Conservation (phyloP, 2,113 vertebrate genomes). For the Lophura nycthemera region DNA sequence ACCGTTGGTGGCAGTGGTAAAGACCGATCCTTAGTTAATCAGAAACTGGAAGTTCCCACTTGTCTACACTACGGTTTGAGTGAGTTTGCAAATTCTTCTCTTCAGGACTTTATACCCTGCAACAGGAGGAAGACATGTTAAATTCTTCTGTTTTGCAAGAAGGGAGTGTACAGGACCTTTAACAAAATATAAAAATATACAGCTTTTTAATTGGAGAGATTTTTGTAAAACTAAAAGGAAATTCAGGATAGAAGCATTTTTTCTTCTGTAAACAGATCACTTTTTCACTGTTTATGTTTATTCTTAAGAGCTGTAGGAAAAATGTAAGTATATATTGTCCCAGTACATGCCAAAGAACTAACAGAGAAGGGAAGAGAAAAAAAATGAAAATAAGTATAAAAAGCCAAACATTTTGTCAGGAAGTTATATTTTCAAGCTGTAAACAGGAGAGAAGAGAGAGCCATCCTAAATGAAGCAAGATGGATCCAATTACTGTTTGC, state of each 20-base stretch:
- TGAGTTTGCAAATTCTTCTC: neutral
- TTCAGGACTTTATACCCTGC: neutral
- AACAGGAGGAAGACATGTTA: neutral
- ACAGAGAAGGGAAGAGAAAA: conserved; percentile 32
- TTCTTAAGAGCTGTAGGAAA: conserved; percentile 12
- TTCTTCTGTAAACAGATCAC: neutral
- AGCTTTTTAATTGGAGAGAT: neutral
- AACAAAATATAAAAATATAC: neutral
- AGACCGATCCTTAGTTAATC: conserved; percentile 17
- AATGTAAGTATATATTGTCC: neutral
- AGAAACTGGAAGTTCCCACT: neutral
- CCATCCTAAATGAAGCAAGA: neutral
- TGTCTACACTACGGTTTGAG: neutral
- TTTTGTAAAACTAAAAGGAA: conserved; percentile 27
- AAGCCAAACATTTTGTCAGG: neutral
- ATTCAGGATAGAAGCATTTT: neutral
- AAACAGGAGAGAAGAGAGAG: neutral
- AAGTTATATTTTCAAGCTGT: neutral
- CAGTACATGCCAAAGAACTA: neutral
- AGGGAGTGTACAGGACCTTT: neutral
- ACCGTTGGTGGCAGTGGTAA: neutral
- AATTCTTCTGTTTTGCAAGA: neutral
- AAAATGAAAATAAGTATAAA: neutral
- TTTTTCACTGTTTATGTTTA: conserved; percentile 39
- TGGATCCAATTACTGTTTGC: neutral